Conservation (phyloP, 1,140 invertebrate genomes). For the Drosophila bifasciata region DNA sequence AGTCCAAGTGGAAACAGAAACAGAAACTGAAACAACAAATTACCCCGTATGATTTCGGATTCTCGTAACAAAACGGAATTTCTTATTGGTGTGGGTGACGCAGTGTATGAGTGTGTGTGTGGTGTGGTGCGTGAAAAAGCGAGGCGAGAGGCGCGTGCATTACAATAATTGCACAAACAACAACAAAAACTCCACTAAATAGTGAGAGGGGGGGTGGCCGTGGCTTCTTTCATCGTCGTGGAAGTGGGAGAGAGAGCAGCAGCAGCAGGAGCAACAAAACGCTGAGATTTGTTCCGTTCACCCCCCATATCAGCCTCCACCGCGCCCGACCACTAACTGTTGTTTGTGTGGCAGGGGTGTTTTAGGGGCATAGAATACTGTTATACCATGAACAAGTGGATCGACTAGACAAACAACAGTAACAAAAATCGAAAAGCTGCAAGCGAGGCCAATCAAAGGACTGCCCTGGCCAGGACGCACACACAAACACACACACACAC, state of each 20-base stretch:
- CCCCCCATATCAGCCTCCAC: conserved; percentile 20
- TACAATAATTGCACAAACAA: conserved; percentile 52
- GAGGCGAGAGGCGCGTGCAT: conserved; percentile 51
- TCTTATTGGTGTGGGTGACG: conserved; percentile 5
- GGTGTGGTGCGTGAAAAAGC: conserved; percentile 36
- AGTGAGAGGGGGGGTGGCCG: conserved; percentile 28
- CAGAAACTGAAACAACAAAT: too few species aligned
- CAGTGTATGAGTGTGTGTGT: conserved; percentile 10
- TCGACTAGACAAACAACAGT: too few species aligned
- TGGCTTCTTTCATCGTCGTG: background rate
- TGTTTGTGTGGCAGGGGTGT: too few species aligned
- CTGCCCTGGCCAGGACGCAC: background rate
- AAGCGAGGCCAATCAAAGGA: background rate
- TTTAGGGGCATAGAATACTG: too few species aligned
- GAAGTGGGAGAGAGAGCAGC: conserved; percentile 13
- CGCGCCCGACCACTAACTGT: conserved; percentile 6
- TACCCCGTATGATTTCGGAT: too few species aligned
- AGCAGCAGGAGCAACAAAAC: conserved; percentile 31
- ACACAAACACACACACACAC: background rate
- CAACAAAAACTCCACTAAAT: conserved; percentile 7
- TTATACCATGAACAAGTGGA: too few species aligned
- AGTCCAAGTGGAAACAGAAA: too few species aligned
- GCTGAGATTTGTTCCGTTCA: conserved; percentile 32
- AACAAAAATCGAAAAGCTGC: too few species aligned
- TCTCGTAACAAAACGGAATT: background rate